phyloP scores from a whole-genome alignment of 2,113 vertebrate genomes.

The Coptodon bakossiorum region DNA sequence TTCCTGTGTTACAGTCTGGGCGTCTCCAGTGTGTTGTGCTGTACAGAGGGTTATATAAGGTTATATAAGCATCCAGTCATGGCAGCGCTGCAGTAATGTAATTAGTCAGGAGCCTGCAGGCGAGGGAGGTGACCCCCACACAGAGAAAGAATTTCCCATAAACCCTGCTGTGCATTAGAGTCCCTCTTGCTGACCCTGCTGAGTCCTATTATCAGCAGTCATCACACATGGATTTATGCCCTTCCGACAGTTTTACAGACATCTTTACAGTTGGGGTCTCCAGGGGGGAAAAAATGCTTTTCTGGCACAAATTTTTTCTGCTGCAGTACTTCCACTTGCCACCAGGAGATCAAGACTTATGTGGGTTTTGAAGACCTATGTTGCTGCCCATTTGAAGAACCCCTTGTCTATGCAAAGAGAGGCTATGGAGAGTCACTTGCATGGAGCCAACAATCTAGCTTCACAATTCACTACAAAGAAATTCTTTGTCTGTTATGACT shows the following conservation, averaged over 20 bases:
- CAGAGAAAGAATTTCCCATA: constrained; percentile 33
- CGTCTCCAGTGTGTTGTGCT: constrained; percentile 5
- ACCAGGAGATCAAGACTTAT: neutral
- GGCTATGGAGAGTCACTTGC: neutral
- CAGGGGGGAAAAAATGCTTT: neutral
- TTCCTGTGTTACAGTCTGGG: neutral
- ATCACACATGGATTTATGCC: neutral
- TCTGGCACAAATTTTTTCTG: neutral
- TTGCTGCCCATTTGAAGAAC: neutral
- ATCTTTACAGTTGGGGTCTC: neutral
- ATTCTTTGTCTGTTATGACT: neutral
- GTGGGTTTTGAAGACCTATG: neutral
- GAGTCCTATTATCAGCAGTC: neutral
- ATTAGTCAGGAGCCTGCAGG: constrained; percentile 49
- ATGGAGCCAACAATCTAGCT: neutral
- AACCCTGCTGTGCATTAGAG: constrained; percentile 10
- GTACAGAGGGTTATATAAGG: constrained; percentile 25
- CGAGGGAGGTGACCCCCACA: constrained; percentile 20
- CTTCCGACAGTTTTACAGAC: neutral
- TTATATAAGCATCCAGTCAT: constrained; percentile 55
- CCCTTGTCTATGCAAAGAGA: neutral
- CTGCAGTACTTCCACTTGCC: neutral
- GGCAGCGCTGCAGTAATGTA: constrained; percentile 48
- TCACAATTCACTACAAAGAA: neutral
- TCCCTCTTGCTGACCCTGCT: neutral